phyloP scores from a whole-genome alignment of 2,113 vertebrate species.

The Esox niger region DNA sequence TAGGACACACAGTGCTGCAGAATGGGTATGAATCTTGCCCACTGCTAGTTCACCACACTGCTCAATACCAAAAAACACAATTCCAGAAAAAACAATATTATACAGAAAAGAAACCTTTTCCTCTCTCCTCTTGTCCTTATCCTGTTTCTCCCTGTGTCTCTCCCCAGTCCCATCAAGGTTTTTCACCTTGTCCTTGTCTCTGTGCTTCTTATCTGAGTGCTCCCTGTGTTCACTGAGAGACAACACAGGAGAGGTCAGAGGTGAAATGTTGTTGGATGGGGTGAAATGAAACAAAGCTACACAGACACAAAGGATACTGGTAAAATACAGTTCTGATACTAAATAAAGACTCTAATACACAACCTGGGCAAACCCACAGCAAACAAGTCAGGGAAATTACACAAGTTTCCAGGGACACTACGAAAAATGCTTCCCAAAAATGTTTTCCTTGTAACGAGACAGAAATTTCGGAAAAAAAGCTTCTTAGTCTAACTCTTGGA shows the following conservation, averaged over 20 bases:
- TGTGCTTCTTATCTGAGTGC: conserved; percentile 92
- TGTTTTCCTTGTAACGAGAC: too few relatives aligned
- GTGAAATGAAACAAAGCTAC: conserved; percentile 11
- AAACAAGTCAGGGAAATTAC: background rate
- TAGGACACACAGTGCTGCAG: too few relatives aligned
- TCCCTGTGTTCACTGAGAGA: conserved; percentile 88
- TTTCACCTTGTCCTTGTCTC: conserved; percentile 83
- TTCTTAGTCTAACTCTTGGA: too few relatives aligned
- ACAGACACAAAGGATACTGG: conserved; percentile 9
- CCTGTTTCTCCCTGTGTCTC: conserved; percentile 81
- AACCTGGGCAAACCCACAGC: background rate
- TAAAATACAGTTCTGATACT: background rate
- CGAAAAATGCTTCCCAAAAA: too few relatives aligned
- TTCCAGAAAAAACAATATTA: too few relatives aligned
- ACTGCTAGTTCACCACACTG: too few relatives aligned
- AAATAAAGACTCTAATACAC: background rate
- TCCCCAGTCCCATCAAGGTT: conserved; percentile 84
- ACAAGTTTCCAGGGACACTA: too few relatives aligned
- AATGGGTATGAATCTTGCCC: too few relatives aligned
- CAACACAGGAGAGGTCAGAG: conserved; percentile 10
- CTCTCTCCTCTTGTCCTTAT: conserved; percentile 91
- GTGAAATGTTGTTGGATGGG: conserved; percentile 38
- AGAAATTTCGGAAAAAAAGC: too few relatives aligned
- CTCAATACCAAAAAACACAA: too few relatives aligned
- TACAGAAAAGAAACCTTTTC: conserved; percentile 81